Base-by-base conservation (phyloP, 2,888 invertebrate genomes). In the Antitype chi region DNA sequence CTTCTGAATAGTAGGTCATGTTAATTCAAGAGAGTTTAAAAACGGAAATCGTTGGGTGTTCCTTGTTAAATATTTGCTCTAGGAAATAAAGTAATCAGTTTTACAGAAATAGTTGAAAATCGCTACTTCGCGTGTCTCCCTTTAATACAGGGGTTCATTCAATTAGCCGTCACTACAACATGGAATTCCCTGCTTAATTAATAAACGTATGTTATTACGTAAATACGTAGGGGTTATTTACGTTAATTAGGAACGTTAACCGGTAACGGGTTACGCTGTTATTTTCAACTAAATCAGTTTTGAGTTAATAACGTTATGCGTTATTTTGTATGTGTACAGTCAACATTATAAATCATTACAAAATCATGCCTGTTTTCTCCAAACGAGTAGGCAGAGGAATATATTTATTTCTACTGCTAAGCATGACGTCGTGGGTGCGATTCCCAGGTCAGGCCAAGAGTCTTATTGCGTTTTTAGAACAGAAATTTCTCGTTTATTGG, bases 61-160 rank as follows among this genome's bases (percentile, higher is more conserved):
- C 15, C 55, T 84, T 79, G 57, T 72, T 83, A 88, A 77, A 85
- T 76, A 80, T 47, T 47, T 47, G 25, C 72, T 60, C 64, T 68
- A 81, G 69, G 87, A 80, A 75, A 90, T 90, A 83, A 88, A 91
- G 87, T 89, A 90, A 91, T 91, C 89, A 91, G 81, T 87, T 85
- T 85, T 87, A 23, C 84, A 85, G 79, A 87, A 91, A 87, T 82
- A 70, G 77, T 78, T 80, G 88, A 87, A 91, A 94, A 94, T 94
- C 90, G 88, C 86, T 76, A 80, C 86, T 91, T 94, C 87, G 94
- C 94, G 93, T 94, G 94, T 86, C 85, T 75, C 78, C 78, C 84
- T 80, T 80, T 85, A 89, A 86, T 87, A 78, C 57, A 20, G 77
- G 69, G 76, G 73, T 74, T 83, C 76, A 85, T 88, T 91, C 83